Conservation (phyloP, 2,888 invertebrate species). For the Tinea trinotella region DNA sequence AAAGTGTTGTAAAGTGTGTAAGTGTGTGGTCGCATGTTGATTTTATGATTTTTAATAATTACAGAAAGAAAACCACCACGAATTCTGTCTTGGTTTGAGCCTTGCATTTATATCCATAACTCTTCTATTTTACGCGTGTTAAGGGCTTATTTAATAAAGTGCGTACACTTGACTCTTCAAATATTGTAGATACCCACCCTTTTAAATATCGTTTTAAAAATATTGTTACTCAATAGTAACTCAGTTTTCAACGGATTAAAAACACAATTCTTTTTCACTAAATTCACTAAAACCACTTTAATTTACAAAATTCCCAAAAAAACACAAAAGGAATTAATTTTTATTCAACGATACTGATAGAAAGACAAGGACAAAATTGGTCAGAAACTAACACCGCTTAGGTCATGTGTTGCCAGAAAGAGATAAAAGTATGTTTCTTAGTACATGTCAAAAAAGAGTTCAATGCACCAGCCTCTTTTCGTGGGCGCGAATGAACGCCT, state of each 20-base stretch:
- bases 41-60: no score
- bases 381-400: not conserved
- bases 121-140: no score
- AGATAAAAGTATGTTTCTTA: constrained; percentile 5
- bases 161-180: no score
- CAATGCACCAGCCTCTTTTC: constrained; percentile 18
- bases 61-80: no score
- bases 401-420: not conserved
- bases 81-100: no score
- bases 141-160: no score
- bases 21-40: no score
- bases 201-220: not conserved
- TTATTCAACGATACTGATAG: not conserved
- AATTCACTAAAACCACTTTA: not conserved
- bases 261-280: not conserved
- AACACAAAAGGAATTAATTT: not conserved
- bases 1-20: no score
- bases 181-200: no score
- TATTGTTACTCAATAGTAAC: not conserved
- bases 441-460: not conserved
- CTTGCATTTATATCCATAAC: no score
- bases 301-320: not conserved
- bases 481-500: constrained; percentile 6
- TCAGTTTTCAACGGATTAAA: not conserved
- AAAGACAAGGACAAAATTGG: not conserved